These are phyloP conservation scores for Saturnia japonica DNA, from an alignment of 2,888 invertebrate species.

Conservation along the genomic window DNA sequence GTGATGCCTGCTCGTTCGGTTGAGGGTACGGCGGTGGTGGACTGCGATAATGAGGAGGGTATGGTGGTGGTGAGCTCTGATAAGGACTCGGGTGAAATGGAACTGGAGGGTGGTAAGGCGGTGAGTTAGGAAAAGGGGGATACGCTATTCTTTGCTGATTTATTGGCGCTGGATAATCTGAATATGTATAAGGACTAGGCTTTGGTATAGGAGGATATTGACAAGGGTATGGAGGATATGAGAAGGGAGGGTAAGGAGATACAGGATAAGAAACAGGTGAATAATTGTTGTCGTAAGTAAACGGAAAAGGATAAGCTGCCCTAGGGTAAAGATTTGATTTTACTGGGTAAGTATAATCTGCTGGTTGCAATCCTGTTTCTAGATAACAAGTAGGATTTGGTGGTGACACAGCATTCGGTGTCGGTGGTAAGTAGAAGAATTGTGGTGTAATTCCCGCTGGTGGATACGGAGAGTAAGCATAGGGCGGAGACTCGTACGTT, in stretches of 20 bases:
- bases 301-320: constrained; percentile 36
- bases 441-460: constrained; percentile 37
- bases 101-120: constrained; percentile 32
- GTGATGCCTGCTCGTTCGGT: constrained; percentile 16
- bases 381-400: constrained; percentile 34
- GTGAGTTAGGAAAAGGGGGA: constrained; percentile 28
- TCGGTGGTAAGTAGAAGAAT: constrained; percentile 48
- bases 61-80: constrained; percentile 24
- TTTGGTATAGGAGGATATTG: constrained; percentile 26
- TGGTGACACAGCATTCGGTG: constrained; percentile 35
- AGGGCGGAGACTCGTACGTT: constrained; percentile 41
- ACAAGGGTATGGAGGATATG: constrained; percentile 29
- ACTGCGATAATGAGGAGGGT: constrained; percentile 26
- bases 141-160: constrained; percentile 23
- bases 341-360: constrained; percentile 36
- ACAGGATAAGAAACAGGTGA: constrained; percentile 28
- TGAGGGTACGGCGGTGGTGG: constrained; percentile 28
- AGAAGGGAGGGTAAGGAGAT: constrained; percentile 31
- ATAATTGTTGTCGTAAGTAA: constrained; percentile 35
- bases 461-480: constrained; percentile 38
- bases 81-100: constrained; percentile 29
- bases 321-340: constrained; percentile 33
- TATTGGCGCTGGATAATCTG: constrained; percentile 20
- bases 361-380: constrained; percentile 33
- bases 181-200: constrained; percentile 24